Conservation (phyloP, 2,888 invertebrate species). For the Podotricha telesiphe region DNA sequence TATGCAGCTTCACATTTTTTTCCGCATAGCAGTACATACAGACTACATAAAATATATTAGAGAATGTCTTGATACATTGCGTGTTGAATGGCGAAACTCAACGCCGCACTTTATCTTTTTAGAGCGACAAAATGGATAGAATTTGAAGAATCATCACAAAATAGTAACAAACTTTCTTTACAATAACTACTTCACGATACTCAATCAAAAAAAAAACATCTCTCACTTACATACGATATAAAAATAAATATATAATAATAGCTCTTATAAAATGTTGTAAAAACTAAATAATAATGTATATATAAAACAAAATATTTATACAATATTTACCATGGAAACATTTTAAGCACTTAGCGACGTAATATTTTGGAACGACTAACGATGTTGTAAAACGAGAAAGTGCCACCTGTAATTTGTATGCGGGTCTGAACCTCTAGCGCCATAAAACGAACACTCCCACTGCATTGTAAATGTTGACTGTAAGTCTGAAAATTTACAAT, state of each 20-base stretch:
- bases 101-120: too few species aligned
- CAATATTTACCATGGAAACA: background rate
- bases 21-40: too few species aligned
- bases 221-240: too few species aligned
- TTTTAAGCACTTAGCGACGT: constrained; percentile 48
- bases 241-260: background rate
- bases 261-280: background rate
- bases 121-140: too few species aligned
- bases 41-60: too few species aligned
- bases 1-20: too few species aligned
- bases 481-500: constrained; percentile 35
- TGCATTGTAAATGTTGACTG: constrained; percentile 62
- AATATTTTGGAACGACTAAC: constrained; percentile 56
- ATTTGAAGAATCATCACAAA: too few species aligned
- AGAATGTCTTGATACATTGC: too few species aligned
- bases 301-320: background rate
- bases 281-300: background rate
- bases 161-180: too few species aligned
- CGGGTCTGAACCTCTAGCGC: constrained; percentile 59
- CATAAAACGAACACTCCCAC: constrained; percentile 66
- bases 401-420: constrained; percentile 70
- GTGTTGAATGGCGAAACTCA: too few species aligned
- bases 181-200: too few species aligned
- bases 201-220: too few species aligned
- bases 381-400: constrained; percentile 69